Base-by-base conservation (phyloP, 2,113 vertebrate genomes). In the Lamprologus callipterus region DNA sequence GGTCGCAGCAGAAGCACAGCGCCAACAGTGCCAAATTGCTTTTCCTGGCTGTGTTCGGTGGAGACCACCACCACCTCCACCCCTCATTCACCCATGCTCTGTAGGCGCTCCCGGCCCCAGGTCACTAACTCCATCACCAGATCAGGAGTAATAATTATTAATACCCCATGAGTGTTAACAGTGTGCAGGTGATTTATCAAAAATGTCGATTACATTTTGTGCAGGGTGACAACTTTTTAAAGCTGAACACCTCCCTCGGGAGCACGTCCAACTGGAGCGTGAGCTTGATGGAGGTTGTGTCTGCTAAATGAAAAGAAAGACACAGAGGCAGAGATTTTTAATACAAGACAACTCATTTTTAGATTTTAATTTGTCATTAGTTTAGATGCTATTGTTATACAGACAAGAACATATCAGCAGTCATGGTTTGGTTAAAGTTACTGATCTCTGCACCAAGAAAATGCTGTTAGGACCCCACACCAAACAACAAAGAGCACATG, bases 61-160 rank as follows among this genome's bases (percentile, higher is more conserved):
- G 88, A 88, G 65, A 85, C 57, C 40, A n/a, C 40, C 47, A 37
- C 19, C 53, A 58, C 26, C 16, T 55, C 19, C 28, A 21, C 53
- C 49, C 60, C 68, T 21, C 19, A 45, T 5, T 6, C 21, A 14
- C 54, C 28, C 42, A n/a, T 13, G 10, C 12, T 57, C 23, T 55
- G 83, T 28, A 85, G 82, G 80, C 87, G 33, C 91, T 88, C 86
- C 63, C 63, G 92, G 93, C 92, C 94, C 93, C 42, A 55, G 96
- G 96, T 96, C 96, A 96, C 90, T 95, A 91, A 96, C 96, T 96
- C 96, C 94, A 96, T 96, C 95, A 95, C 87, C 87, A 94, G 91
- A 95, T 94, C 95, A 91, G 90, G 89, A 85, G 88, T 93, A 94
- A 95, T 96, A 96, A 96, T 96, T 96, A 95, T 96, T 95, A 96